These are phyloP conservation scores for Alcedo atthis DNA, from an alignment of 2,797 vertebrate species.

Conservation along the genomic window DNA sequence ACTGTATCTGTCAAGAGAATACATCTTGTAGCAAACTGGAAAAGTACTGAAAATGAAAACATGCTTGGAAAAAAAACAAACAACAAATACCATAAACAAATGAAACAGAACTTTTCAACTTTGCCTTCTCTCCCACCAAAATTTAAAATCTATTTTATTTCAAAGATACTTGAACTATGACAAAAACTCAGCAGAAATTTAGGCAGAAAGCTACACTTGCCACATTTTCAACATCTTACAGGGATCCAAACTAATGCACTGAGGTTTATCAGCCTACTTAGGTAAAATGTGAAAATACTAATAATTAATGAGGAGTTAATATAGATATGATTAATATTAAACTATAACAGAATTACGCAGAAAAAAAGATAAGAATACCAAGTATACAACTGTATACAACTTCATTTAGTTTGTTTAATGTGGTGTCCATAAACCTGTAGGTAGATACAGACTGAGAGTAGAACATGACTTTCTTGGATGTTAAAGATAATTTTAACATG, in stretches of 20 bases:
- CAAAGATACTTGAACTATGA: not conserved
- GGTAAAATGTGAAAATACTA: not conserved
- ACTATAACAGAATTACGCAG: not conserved
- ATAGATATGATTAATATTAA: not conserved
- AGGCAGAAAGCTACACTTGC: accelerated
- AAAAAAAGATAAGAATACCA: not conserved
- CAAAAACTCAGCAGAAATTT: not conserved
- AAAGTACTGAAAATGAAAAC: not conserved
- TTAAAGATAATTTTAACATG: not conserved
- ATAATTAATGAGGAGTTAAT: not conserved
- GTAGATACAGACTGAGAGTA: not conserved
- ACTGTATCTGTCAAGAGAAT: not conserved
- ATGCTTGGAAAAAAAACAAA: not conserved
- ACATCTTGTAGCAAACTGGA: not conserved
- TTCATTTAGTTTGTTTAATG: not conserved
- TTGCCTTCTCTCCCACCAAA: not conserved
- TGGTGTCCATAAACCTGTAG: not conserved
- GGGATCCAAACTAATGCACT: not conserved
- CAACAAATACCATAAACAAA: too few species aligned
- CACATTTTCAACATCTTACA: not conserved
- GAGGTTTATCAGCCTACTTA: not conserved
- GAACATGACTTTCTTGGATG: not conserved
- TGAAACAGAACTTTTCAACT: not conserved
- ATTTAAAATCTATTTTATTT: not conserved
- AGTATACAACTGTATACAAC: not conserved